A percentile compares a stretch with the other conserved stretches of the same genome.
Evolutionary conservation across 2,113 vertebrate species (phyloP).

Genomic region (Calidris pygmaea): DNA sequence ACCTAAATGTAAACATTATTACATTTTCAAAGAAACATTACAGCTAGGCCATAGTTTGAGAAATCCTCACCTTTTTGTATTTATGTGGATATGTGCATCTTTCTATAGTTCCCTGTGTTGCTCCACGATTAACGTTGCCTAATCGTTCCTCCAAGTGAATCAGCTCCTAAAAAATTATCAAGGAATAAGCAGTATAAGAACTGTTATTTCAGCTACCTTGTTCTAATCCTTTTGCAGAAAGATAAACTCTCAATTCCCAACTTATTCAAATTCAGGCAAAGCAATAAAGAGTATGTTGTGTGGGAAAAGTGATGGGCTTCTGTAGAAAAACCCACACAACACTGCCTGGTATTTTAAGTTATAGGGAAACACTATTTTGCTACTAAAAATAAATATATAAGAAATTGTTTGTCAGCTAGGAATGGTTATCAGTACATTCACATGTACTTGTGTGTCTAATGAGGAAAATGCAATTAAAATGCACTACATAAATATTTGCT

Average conservation of each 20-base stretch:
- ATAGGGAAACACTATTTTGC: background rate
- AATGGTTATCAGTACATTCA: background rate
- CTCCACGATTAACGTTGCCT: constrained; percentile 97
- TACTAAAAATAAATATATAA: background rate
- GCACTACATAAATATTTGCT: background rate
- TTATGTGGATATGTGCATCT: constrained; percentile 99
- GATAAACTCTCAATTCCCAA: background rate
- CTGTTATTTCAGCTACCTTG: background rate
- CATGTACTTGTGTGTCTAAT: background rate
- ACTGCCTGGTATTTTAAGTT: background rate
- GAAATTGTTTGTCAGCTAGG: background rate
- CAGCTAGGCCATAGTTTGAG: background rate
- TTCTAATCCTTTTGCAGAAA: background rate
- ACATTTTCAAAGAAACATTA: background rate
- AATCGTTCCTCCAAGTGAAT: constrained; percentile 97
- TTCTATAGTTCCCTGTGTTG: constrained; percentile 99
- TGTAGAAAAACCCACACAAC: background rate
- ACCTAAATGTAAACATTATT: background rate
- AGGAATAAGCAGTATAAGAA: constrained; percentile 41
- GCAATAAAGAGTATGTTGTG: background rate
- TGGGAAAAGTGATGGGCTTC: background rate
- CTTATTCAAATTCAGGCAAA: background rate
- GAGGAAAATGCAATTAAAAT: constrained; percentile 26
- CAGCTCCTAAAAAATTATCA: constrained; percentile 83
- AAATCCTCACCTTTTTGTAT: constrained; percentile 93